Conservation (phyloP, 35 echinoderm and acorn worm species). For the Anneissia japonica region DNA sequence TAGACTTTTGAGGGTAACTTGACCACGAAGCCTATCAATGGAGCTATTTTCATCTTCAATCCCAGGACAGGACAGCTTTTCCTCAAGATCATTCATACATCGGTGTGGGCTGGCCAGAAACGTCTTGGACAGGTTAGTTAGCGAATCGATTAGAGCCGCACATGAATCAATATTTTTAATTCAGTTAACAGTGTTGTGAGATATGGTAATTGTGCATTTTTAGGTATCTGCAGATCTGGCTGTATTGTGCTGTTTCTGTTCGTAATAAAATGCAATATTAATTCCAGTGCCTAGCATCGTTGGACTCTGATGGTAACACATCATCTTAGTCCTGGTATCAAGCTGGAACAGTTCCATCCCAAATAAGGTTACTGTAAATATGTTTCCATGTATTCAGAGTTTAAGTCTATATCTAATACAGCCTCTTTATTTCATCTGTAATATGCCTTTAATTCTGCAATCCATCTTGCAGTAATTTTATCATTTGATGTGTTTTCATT, state of each 20-base stretch:
- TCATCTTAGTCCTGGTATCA: neutral
- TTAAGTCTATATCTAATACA: too few relatives aligned
- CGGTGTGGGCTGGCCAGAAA: constrained; percentile 95
- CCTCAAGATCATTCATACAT: constrained; percentile 99
- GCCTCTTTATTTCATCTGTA: too few relatives aligned
- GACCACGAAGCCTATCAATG: constrained; percentile 99
- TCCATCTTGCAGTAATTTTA: too few relatives aligned
- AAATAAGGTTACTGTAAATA: too few relatives aligned
- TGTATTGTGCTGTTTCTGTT: neutral
- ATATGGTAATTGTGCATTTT: too few relatives aligned
- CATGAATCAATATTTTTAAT: too few relatives aligned
- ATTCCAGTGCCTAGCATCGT: neutral
- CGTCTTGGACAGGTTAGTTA: constrained; percentile 96
- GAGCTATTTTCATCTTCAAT: constrained; percentile 99
- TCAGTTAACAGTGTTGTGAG: too few relatives aligned
- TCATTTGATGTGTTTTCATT: neutral
- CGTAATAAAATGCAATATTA: neutral
- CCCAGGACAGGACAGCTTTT: constrained; percentile 97
- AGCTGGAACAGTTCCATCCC: constrained; percentile 1
- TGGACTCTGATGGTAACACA: neutral
- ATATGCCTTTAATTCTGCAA: too few relatives aligned
- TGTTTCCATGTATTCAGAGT: too few relatives aligned
- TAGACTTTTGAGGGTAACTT: constrained; percentile 99
- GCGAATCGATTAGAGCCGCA: too few relatives aligned
- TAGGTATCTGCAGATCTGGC: neutral